A percentile compares a stretch with the other conserved stretches of the same genome.
Evolutionary conservation across 2,113 vertebrate species (phyloP).

Genomic region (Odocoileus hemionus): DNA sequence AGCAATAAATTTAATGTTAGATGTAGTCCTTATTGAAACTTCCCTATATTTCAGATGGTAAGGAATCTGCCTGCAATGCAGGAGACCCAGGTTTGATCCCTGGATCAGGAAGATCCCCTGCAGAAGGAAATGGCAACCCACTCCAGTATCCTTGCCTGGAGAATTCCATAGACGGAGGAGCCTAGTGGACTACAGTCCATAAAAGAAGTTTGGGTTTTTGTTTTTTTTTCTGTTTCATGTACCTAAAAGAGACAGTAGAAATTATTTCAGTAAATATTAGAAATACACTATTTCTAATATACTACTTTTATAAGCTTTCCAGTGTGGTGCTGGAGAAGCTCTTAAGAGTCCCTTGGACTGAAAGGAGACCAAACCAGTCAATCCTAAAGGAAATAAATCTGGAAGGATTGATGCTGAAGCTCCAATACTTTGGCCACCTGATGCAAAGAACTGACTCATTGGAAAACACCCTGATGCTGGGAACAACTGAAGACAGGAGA

Average conservation of each 20-base stretch:
- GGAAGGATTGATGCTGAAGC: background rate
- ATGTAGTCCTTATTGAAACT: background rate
- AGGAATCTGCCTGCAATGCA: background rate
- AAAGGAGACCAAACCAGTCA: background rate
- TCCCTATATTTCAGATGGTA: background rate
- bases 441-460: background rate
- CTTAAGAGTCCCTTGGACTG: background rate
- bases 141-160: background rate
- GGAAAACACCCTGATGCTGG: background rate
- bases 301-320: background rate
- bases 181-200: background rate
- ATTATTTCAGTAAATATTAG: background rate
- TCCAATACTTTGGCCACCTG: background rate
- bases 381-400: background rate
- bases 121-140: background rate
- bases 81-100: background rate
- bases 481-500: background rate
- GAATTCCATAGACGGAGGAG: background rate
- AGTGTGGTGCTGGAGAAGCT: background rate
- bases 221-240: background rate
- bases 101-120: background rate
- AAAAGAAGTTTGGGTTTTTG: background rate
- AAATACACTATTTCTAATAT: background rate
- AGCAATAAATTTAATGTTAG: background rate
- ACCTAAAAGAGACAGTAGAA: background rate